Percentiles rank a stretch among this genome's conserved stretches.
These are phyloP conservation scores for Pachyseris speciosa DNA, from an alignment of 64 coral and sea anemone species.

Conservation along the genomic window DNA sequence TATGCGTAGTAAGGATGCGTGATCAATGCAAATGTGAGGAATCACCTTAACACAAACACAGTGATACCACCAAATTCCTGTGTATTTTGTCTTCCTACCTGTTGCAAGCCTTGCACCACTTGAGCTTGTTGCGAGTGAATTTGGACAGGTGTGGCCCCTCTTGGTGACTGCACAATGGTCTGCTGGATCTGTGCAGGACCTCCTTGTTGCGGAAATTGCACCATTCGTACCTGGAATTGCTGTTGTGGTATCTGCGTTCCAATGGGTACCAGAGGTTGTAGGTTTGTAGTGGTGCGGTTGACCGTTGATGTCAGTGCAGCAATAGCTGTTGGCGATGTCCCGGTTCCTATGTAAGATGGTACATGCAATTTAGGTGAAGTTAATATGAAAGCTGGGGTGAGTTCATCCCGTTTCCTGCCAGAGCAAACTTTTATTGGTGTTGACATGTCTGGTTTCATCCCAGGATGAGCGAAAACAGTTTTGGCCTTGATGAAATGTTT, in stretches of 20 bases:
- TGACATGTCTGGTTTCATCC: no score
- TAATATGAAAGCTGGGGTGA: not conserved
- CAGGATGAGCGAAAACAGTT: no score
- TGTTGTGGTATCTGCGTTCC: conserved; percentile 40
- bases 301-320: conserved; percentile 54
- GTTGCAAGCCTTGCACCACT: conserved; percentile 50
- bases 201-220: conserved; percentile 67
- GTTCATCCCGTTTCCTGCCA: no score
- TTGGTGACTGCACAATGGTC: conserved; percentile 60
- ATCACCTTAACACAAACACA: no score
- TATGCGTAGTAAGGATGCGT: no score
- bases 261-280: conserved; percentile 69
- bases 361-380: rapidly evolving
- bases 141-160: conserved; percentile 54
- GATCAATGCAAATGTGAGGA: no score
- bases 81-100: not conserved
- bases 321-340: conserved; percentile 36
- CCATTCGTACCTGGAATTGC: conserved; percentile 41
- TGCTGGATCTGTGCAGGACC: conserved; percentile 58
- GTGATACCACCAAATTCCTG: no score
- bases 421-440: no score
- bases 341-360: not conserved
- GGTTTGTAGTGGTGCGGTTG: conserved; percentile 65
- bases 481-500: no score
- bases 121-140: conserved; percentile 54